These are phyloP conservation scores for Cremastinae sp. DNA, from an alignment of 2,888 invertebrate species.

Conservation along the genomic window DNA sequence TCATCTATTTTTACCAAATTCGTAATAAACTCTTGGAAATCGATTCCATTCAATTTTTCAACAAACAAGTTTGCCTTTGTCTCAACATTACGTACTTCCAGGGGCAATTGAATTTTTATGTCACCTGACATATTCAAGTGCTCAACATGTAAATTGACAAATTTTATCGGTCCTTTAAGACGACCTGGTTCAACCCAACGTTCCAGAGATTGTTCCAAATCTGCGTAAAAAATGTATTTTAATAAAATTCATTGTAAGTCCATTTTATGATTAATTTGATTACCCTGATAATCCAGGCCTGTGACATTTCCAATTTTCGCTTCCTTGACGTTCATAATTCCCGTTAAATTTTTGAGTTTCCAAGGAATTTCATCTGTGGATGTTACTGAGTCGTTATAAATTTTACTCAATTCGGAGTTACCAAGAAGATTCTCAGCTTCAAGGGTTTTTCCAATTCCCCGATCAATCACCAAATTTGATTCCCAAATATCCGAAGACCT, in stretches of 20 bases:
- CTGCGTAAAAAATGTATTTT: conserved; percentile 29
- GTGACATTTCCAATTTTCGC: conserved; percentile 29
- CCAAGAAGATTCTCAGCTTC: conserved; percentile 63
- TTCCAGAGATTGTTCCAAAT: conserved; percentile 53
- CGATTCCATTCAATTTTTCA: conserved; percentile 78
- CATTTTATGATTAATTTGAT: neutral
- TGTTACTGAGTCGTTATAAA: conserved; percentile 59
- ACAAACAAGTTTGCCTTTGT: conserved; percentile 75
- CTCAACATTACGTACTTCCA: conserved; percentile 68
- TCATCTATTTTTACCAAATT: conserved; percentile 79
- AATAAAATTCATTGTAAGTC: neutral
- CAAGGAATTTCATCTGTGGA: conserved; percentile 62
- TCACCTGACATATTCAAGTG: conserved; percentile 53
- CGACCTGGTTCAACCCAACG: conserved; percentile 64
- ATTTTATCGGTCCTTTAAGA: conserved; percentile 62
- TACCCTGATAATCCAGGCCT: conserved; percentile 52
- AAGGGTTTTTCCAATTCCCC: conserved; percentile 63
- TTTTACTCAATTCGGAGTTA: conserved; percentile 60
- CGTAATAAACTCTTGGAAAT: conserved; percentile 74
- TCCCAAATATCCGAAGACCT: conserved; percentile 64
- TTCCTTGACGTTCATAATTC: conserved; percentile 56
- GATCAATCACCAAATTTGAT: conserved; percentile 62
- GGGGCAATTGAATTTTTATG: conserved; percentile 62
- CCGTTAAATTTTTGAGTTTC: conserved; percentile 60
- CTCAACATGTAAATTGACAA: conserved; percentile 56